Base-by-base conservation (phyloP, 2,113 vertebrate genomes). In the Salvelinus namaycush region DNA sequence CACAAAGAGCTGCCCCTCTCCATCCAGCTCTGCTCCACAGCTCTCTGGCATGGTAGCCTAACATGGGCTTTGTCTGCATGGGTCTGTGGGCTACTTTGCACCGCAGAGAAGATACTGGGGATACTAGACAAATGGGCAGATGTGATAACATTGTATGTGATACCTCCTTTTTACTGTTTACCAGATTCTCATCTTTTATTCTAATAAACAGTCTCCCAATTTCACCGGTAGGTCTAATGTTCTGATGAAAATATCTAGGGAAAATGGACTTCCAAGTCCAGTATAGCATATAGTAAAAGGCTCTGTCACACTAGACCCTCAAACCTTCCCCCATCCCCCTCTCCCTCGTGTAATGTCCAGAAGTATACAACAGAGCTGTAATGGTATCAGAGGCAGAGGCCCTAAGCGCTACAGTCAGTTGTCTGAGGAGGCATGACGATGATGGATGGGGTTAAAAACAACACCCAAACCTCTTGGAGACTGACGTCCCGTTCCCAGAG, bases 1-100 rank as follows among this genome's bases (percentile, higher is more conserved):
- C 90, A 86, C 89, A 93, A 88, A 93, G 89, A 87, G 83, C 81
- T 68, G 51, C 69, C 78, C 79, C 75, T 83, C 87, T 83, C 79
- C 11, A 84, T 84, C 83, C 84, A 64, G 85, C 79, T 72, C 79
- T 8, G 80, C 80, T 88, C 81, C 87, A 83, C 87, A 86, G 79
- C 87, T 84, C 81, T 73, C 86, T 84, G 87, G 88, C 88, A 84
- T 68, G 73, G 81, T n/a, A 67, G 78, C 80, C 76, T 87, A 81
- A 83, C 88, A 81, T 74, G 78, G 84, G 81, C 84, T 82, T 81
- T 83, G 82, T 86, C 74, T 79, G 76, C 79, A 80, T 0, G 34
- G 80, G 74, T 72, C 82, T 72, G 70, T 73, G 83, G 68, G n/a
- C 39, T 44, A 44, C 39, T 44, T 44, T 44, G 9, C 8, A 44